Percentiles rank a stretch among this genome's conserved stretches.
Conservation (phyloP, 2,888 invertebrate genomes). For the Formica aserva region DNA sequence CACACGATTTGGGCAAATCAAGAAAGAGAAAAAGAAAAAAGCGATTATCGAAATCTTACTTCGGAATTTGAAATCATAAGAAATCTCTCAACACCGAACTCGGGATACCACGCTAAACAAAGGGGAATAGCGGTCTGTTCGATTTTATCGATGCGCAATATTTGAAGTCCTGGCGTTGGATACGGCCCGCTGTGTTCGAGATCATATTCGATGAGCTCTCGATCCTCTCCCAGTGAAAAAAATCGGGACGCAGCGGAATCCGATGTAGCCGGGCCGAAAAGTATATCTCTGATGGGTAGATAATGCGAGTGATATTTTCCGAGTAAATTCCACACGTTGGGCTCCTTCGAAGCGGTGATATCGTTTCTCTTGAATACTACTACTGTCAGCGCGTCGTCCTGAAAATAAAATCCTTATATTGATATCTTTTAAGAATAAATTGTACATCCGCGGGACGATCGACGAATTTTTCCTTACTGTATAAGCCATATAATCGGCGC, state of each 20-base stretch:
- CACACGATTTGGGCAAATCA: background rate
- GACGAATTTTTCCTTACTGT: constrained; percentile 84
- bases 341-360: constrained; percentile 83
- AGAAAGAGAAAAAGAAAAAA: too few species aligned
- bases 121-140: constrained; percentile 89
- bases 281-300: constrained; percentile 87
- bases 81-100: constrained; percentile 85
- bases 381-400: constrained; percentile 88
- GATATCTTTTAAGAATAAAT: background rate
- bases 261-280: constrained; percentile 87
- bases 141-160: constrained; percentile 86
- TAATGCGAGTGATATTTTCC: constrained; percentile 89
- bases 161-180: constrained; percentile 79
- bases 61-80: constrained; percentile 89
- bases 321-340: constrained; percentile 86
- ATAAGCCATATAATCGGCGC: constrained; percentile 87
- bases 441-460: background rate
- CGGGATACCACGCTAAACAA: constrained; percentile 86
- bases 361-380: constrained; percentile 82
- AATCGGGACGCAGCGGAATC: constrained; percentile 85
- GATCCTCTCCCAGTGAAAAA: constrained; percentile 88
- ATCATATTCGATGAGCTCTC: constrained; percentile 88
- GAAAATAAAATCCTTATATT: constrained; percentile 19
- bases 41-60: constrained; percentile 81
- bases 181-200: constrained; percentile 83